Evolutionary conservation across 2,888 invertebrate genomes (phyloP), one percentile per base, ranked within the genome.

Genomic region (Escarpia spicata): DNA sequence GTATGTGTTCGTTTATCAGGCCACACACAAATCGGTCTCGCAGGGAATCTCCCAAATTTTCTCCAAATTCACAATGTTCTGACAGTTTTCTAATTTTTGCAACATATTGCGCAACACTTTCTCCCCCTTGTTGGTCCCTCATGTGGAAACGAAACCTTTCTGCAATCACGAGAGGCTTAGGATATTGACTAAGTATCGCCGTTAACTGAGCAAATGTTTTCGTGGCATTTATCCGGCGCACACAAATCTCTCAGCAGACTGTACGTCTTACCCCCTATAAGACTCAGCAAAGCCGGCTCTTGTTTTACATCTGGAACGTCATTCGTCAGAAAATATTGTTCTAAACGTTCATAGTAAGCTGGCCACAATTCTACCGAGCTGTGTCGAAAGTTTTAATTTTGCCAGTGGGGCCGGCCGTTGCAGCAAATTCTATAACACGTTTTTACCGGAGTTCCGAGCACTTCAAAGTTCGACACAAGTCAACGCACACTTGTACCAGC

Each of bases 21-120:
- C 37, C 37, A 37, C 37, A 37, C 37, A 37, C 37, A 37, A 93
- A 91, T 43, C 93, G 89, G 45, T 94, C 94, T 92, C 94, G 90
- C 12, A 94, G 60, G 92, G 93, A 93, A 6, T 26, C 92, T n/a
- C 93, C 92, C 15, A 94, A 60, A 2, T 92, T 93, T 26, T n/a
- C 92, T 31, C 90, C 91, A 92, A 93, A 94, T 90, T 94, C 92
- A 91, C 94, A 94, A 91, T 94, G 92, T 90, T 93, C 92, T 44
- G 94, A 91, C 31, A 94, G 37, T 37, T 93, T 92, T 89, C 93
- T 92, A 58, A 93, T 90, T 45, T 93, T 91, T 0, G 94, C 93
- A 26, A 93, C 92, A 92, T 89, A 94, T 19, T 92, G 60, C 19
- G 93, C 37, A 15, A 93, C 92, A 44, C 92, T 92, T 89, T 94